Evolutionary conservation across 2,797 vertebrate genomes (phyloP), one percentile per base, ranked within the genome.

Genomic region (Cuniculus paca): DNA sequence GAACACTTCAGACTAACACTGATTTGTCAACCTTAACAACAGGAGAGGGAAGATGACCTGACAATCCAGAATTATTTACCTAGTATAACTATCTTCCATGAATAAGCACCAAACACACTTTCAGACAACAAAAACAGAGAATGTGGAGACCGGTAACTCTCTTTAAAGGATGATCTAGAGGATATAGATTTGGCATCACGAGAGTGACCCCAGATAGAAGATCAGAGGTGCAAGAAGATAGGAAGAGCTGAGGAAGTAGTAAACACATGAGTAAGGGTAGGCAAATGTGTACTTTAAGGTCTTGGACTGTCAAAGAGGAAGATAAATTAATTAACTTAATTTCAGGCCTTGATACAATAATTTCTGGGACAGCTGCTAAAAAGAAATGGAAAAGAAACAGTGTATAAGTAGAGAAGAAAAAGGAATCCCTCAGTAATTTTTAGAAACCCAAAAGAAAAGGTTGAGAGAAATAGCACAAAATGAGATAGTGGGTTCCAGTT

Each of bases 21-120:
- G 13, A 74, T 65, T 86, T 45, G 61, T 52, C 68, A 96, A 36
- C 3, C 24, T 61, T 52, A 93, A 63, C 68, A 83, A 74, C 3
- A 89, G 90, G 28, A 19, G 65, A 28, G 8, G 60, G 48, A 56
- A 19, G 36, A 45, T 39, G 48, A 85, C 14, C 61, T 79, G 50
- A 96, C 79, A 85, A 77, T 65, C n/a, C n/a, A 93, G 87, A 93
- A 88, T 93, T 96, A 60, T 60, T 91, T 85, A 74, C 56, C 63
- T 3, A 39, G 83, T 5, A 4, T 45, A 85, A 91, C 74, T 85
- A 56, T 58, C 26, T 90, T 86, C 45, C 19, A 75, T 58, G 58
- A 79, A 70, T 65, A 60, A 91, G 19, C 63, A 85, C 45, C 80
- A 93, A 80, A 87, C 39, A 95, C 19, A 75, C 48, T 70, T 70